Base-by-base conservation (phyloP, 2,797 vertebrate genomes). In the Rhinophrynus dorsalis region DNA sequence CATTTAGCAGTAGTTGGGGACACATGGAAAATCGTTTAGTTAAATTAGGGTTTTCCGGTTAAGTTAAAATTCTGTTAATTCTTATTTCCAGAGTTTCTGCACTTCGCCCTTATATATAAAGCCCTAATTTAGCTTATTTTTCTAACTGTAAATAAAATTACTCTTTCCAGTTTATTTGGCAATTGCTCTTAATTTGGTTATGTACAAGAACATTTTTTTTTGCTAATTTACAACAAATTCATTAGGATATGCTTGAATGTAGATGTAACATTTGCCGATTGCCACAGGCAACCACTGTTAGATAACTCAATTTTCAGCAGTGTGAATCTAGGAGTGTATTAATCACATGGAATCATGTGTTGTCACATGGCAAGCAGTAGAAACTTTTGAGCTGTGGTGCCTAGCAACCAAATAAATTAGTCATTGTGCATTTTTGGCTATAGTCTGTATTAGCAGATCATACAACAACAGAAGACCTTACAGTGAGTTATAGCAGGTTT, bases 261-360 rank as follows among this genome's bases (percentile, higher is more conserved):
- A 2, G 2, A 11, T 18, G 10, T 27, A 51, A 10, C 21, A 21
- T 51, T 15, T 51, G 23, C 48, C n/a, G 21, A 2, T 10, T n/a
- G 48, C 26, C n/a, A 27, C n/a, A 26, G 26, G 48, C 48, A 51
- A 29, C 20, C 21, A 10, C 5, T 15, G 45, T 9, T 51, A 51
- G 12, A 51, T 27, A 51, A 26, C 12, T 51, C n/a, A 11, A 51
- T 51, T 51, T 18, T 18, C n/a, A 51, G 27, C 12, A 29, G 48
- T 12, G 24, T 29, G 30, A 21, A 55, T 55, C 27, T 48, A 33
- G 9, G 26, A 56, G 37, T 35, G 18, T 11, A 24, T 58, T 24
- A 18, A 57, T 67, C 65, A 67, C 65, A 67, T 67, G 65, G n/a
- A 24, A 58, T 50, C 65, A 67, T 67, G 65, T 58, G 65, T 35